A percentile compares a stretch with the other conserved stretches of the same genome.
phyloP scores from a whole-genome alignment of 2,797 vertebrate species.

The Harpagifer antarcticus region DNA sequence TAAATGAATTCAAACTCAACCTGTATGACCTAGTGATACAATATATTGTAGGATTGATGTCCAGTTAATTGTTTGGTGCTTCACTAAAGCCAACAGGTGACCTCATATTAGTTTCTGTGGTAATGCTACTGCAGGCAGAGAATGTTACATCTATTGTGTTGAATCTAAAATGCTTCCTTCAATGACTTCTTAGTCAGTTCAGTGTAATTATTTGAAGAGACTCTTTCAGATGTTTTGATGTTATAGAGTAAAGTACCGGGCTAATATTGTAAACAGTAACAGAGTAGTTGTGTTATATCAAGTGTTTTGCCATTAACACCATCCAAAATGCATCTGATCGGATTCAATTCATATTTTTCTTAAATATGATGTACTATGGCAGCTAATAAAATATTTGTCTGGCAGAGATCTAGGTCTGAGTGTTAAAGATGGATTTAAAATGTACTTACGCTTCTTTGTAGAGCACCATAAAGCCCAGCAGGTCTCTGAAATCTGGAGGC shows the following conservation, averaged over 20 bases:
- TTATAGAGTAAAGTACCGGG: not conserved
- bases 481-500: conserved; percentile 95
- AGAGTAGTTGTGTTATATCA: too few relatives aligned
- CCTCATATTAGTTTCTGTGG: not conserved
- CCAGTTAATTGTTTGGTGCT: not conserved
- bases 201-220: not conserved
- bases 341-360: conserved; percentile 1
- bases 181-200: not conserved
- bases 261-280: too few relatives aligned
- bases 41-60: not conserved
- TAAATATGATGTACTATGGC: not conserved
- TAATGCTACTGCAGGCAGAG: not conserved
- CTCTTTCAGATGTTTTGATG: not conserved
- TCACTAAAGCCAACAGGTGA: not conserved
- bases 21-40: not conserved
- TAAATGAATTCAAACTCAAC: not conserved
- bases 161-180: conserved; percentile 1
- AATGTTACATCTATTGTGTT: not conserved
- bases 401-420: conserved; percentile 4
- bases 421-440: conserved; percentile 2
- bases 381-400: conserved; percentile 25
- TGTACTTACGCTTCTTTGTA: conserved; percentile 98
- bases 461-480: conserved; percentile 97
- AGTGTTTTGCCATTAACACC: not conserved
- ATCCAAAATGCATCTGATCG: not conserved